Percentiles rank a stretch among this genome's conserved stretches.
phyloP scores from a whole-genome alignment of 2,888 invertebrate species.

The Sialis lutaria region DNA sequence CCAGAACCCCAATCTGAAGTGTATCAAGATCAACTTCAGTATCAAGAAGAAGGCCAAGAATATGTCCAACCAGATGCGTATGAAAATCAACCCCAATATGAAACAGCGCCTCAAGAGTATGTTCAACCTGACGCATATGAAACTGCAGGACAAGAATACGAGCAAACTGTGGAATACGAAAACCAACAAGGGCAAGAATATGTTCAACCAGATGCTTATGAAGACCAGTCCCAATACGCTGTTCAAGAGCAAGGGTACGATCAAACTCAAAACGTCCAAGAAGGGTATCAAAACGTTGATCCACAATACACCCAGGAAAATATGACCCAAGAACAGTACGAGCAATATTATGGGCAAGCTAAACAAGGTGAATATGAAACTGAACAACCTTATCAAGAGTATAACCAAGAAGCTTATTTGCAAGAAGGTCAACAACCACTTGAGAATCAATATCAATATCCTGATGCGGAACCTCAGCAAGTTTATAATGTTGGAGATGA shows the following conservation, averaged over 20 bases:
- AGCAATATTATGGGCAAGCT: neutral
- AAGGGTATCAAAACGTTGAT: neutral
- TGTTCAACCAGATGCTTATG: constrained; percentile 7
- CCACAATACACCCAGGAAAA: neutral
- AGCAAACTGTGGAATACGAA: neutral
- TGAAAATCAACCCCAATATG: constrained; percentile 2
- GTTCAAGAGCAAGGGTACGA: neutral
- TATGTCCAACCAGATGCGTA: constrained; percentile 5
- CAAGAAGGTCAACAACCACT: neutral
- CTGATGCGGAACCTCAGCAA: constrained; percentile 1
- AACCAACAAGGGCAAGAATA: constrained; percentile 9
- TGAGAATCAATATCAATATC: constrained; percentile 3
- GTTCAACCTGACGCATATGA: constrained; percentile 4
- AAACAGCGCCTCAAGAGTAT: neutral
- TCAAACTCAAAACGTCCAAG: constrained; percentile 12
- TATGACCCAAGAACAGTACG: neutral
- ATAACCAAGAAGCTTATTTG: neutral
- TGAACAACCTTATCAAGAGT: neutral
- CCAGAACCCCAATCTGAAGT: constrained; percentile 7
- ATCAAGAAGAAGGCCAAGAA: constrained; percentile 7
- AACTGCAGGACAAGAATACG: neutral
- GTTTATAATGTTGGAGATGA: constrained; percentile 1
- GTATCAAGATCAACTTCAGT: constrained; percentile 1
- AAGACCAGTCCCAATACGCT: constrained; percentile 10
- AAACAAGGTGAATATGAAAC: neutral